Percentiles rank a stretch among this genome's conserved stretches.
These are phyloP conservation scores for Nesospiza acunhae DNA, from an alignment of 2,113 vertebrate genomes.

Conservation along the genomic window DNA sequence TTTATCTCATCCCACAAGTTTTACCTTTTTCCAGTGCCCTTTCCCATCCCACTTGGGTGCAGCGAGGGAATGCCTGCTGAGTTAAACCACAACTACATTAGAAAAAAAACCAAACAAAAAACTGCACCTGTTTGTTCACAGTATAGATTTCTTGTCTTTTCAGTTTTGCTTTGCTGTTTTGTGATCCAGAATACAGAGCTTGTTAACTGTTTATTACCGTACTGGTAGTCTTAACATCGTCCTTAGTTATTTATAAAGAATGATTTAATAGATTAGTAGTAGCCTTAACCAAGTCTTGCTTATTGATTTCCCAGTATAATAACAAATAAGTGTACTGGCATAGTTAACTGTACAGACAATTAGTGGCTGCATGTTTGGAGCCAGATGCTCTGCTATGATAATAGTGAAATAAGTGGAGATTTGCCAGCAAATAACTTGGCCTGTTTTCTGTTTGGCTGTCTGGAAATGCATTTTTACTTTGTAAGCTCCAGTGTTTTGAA, in stretches of 20 bases:
- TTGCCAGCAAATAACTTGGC: constrained; percentile 10
- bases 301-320: background rate
- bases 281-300: background rate
- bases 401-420: background rate
- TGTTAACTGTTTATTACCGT: background rate
- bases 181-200: background rate
- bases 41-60: background rate
- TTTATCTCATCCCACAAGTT: background rate
- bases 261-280: background rate
- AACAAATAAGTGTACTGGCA: background rate
- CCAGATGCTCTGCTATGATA: background rate
- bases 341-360: background rate
- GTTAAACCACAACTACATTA: background rate
- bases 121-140: background rate
- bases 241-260: background rate
- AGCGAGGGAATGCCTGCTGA: background rate
- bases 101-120: background rate
- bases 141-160: constrained; percentile 12
- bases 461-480: background rate
- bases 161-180: background rate
- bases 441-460: constrained; percentile 6
- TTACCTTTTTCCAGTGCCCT: background rate
- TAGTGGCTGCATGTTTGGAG: background rate
- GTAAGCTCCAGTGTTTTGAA: background rate
- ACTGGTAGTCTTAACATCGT: background rate